These are phyloP conservation scores for Petrocephalus schoutedeni DNA, from an alignment of 2,797 vertebrate species.

Conservation along the genomic window DNA sequence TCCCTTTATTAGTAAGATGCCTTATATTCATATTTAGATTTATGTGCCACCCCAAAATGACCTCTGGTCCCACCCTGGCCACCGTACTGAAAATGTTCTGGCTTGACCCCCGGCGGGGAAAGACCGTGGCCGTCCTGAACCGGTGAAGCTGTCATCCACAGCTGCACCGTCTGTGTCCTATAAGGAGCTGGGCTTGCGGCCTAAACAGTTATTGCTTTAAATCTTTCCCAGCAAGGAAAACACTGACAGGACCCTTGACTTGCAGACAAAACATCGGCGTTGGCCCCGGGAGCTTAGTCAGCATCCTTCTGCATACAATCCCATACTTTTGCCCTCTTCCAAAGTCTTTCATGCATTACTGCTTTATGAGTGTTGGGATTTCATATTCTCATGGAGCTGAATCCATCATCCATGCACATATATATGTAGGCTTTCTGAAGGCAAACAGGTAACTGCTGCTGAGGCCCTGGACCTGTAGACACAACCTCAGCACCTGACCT, in stretches of 20 bases:
- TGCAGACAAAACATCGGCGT: neutral
- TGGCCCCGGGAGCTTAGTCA: neutral
- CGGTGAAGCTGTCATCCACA: neutral
- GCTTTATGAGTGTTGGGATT: neutral
- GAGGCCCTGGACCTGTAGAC: neutral
- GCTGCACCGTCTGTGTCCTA: neutral
- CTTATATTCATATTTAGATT: too few species aligned
- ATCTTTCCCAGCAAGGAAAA: neutral
- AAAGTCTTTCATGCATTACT: neutral
- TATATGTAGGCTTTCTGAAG: neutral
- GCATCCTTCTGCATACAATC: neutral
- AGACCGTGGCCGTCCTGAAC: neutral
- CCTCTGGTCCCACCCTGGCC: too few species aligned
- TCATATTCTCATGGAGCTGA: neutral
- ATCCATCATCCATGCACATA: neutral
- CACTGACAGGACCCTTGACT: neutral
- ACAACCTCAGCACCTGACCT: neutral
- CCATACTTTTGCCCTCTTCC: neutral
- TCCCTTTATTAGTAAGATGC: too few species aligned
- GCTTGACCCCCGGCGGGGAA: neutral
- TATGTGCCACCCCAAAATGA: too few species aligned
- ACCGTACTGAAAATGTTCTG: too few species aligned
- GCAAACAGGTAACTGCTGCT: neutral
- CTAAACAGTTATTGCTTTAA: neutral
- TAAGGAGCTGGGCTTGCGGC: neutral